Base-by-base conservation (phyloP, 1,140 invertebrate species). In the Ooceraea biroi region DNA sequence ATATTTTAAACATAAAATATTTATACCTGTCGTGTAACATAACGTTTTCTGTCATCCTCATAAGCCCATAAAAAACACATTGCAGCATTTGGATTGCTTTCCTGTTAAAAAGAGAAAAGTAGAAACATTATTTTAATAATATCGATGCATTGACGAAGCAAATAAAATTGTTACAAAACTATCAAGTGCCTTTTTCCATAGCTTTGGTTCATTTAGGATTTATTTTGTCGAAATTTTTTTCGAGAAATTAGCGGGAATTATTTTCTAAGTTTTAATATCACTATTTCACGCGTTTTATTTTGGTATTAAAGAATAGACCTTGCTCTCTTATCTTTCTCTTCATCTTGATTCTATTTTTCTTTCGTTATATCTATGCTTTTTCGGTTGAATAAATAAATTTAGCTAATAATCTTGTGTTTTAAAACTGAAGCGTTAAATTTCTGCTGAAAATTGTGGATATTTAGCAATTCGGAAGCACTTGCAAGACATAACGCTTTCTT, bases 61-160 rank as follows among this genome's bases (percentile, higher is more conserved):
- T 93, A 94, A 1, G 82, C 73, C 95, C 95, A 95, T 0, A 95
- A 85, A 76, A 95, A 95, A 41, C 94, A 94, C 90, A 95, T 94
- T 0, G 95, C 92, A n/a, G 93, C 94, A 4, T 73, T 11, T 0
- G 78, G 66, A 10, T 74, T 25, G 3, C 27, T 66, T 12, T 83
- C 22, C 87, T 88, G 14, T 36, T 69, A 12, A 0, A 48, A 58
- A n/a, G 1, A 36, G 11, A 22, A 57, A 41, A 72, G 3, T 57
- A 5, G 55, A 22, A 50, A 52, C 52, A 90, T 90, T 94, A 44
- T 17, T 46, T 11, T 3, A 8, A 46, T 10, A 46, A 65, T 7
- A 61, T 14, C 12, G 3, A 44, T 19, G 1, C 14, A 66, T 14
- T 66, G 44, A 66, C 19, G 17, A 41, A 46, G 1, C 1, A 7